Evolutionary conservation across 2,888 invertebrate species (phyloP), one percentile per base, ranked within the genome.

Genomic region (Ptilodon capucinus): DNA sequence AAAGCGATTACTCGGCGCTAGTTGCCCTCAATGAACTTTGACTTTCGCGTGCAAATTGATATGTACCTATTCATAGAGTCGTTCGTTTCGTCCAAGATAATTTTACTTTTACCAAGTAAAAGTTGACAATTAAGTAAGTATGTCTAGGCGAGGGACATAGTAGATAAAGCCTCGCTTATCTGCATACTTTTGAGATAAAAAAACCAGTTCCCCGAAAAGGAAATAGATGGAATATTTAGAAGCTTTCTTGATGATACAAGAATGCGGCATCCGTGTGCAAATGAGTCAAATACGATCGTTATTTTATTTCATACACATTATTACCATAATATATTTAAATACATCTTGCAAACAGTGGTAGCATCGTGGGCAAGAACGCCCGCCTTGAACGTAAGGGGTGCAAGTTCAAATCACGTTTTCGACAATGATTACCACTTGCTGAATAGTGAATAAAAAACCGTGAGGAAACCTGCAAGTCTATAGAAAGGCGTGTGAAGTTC

Each of bases 11-110:
- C 17, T 19, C 16, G 11, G 6, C 17, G 19, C 38, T 7, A 19
- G 38, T 38, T 38, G 19, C 38, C 38, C 38, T 38, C 38, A 19
- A 18, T 19, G 38, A 38, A 38, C 38, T 38, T 38, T 38, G 19
- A 38, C 38, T 38, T 38, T 13, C 38, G 38, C 38, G 13, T 38
- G 38, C 36, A 11, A 14, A n/a, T 6, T 19, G 38, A 19, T 19
- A 38, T 23, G 7, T 28, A 28, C 11, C 9, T 25, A 28, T 4
- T n/a, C 28, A 0, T n/a, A n/a, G n/a, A n/a, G 8, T 25, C 11
- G 9, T 28, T 28, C 28, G n/a, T 19, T 38, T 19, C 19, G 13
- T 38, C 19, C 1, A n/a, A 35, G 9, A 7, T 11, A 38, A 19
- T 19, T 19, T 38, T 19, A 38, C 19, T 38, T 38, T 19, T 38